phyloP scores from a whole-genome alignment of 1,140 invertebrate species.

The Stegodyphus dumicola region DNA sequence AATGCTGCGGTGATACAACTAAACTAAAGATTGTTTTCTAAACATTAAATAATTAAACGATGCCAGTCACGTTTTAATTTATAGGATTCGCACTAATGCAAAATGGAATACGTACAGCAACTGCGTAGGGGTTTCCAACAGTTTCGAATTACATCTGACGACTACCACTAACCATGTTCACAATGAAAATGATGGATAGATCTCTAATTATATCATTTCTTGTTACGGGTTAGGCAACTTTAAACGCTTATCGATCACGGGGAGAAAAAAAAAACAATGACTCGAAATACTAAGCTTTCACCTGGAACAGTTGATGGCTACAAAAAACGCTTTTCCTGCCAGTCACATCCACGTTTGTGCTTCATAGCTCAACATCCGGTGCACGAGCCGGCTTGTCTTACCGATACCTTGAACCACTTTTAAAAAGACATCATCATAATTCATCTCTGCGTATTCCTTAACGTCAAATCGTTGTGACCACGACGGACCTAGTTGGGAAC shows the following conservation, averaged over 20 bases:
- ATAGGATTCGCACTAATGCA: too few relatives aligned
- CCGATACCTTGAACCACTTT: background rate
- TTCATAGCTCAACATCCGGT: background rate
- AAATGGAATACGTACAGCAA: too few relatives aligned
- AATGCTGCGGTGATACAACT: too few relatives aligned
- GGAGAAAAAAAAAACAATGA: background rate
- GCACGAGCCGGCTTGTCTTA: too few relatives aligned
- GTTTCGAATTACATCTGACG: too few relatives aligned
- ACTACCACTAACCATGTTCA: background rate
- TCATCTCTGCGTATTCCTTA: slow-evolving; percentile 13
- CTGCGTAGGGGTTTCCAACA: too few relatives aligned
- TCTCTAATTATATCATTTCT: slow-evolving; percentile 55
- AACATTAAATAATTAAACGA: too few relatives aligned
- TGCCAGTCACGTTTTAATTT: too few relatives aligned
- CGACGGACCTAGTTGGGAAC: background rate
- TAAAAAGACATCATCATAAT: slow-evolving; percentile 49
- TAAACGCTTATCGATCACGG: background rate
- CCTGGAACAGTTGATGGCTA: slow-evolving; percentile 8
- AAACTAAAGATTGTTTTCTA: too few relatives aligned
- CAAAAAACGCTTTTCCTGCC: background rate
- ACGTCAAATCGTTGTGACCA: background rate
- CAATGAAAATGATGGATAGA: slow-evolving; percentile 35
- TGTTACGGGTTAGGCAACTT: too few relatives aligned
- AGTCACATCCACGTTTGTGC: background rate
- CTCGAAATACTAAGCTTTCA: slow-evolving; percentile 9